Percentiles rank a stretch among this genome's conserved stretches.
Conservation (phyloP, 1,140 invertebrate species). For the Tetramorium simillimum region DNA sequence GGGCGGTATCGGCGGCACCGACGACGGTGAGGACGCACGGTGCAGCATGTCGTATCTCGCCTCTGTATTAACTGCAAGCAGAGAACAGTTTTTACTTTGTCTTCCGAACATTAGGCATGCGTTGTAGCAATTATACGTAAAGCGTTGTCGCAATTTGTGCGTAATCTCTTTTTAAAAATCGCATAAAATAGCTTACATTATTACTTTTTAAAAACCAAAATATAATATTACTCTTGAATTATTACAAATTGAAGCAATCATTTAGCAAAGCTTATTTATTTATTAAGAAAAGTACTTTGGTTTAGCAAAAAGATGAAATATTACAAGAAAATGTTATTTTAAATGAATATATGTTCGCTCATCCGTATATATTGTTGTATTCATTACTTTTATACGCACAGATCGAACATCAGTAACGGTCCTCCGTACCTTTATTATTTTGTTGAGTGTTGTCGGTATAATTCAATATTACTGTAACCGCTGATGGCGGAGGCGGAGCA, state of each 20-base stretch:
- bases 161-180: neutral
- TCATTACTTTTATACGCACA: neutral
- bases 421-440: constrained; percentile 80
- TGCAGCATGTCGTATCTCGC: constrained; percentile 84
- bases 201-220: neutral
- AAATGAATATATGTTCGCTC: neutral
- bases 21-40: constrained; percentile 80
- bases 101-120: neutral
- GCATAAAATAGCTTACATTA: neutral
- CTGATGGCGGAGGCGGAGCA: constrained; percentile 82
- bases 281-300: neutral
- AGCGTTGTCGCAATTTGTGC: neutral
- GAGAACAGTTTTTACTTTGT: neutral
- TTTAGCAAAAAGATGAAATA: neutral
- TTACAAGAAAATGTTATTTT: neutral
- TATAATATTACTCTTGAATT: neutral
- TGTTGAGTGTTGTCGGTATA: constrained; percentile 77
- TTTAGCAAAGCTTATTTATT: neutral
- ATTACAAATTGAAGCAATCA: neutral
- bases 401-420: neutral
- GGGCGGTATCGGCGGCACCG: constrained; percentile 73
- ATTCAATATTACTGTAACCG: constrained; percentile 79
- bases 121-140: too few relatives aligned
- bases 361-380: too few relatives aligned
- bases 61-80: constrained; percentile 77